Evolutionary conservation across 2,113 vertebrate species (phyloP), one percentile per base, ranked within the genome.

Genomic region (Melanostigma gelatinosum): DNA sequence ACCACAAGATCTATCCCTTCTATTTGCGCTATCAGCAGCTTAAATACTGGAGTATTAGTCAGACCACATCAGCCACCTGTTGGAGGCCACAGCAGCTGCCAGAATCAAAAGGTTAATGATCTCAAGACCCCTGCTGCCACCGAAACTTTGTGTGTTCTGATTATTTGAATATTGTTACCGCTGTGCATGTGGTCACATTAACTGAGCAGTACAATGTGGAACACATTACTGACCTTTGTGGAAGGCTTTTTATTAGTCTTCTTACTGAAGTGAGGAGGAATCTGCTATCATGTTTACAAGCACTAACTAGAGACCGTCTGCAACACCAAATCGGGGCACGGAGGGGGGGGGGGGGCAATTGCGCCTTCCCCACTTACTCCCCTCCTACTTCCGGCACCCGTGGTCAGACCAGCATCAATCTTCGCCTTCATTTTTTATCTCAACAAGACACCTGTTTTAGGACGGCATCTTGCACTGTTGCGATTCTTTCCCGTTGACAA

Each of bases 31-130:
- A 52, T 63, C 65, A 50, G 36, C 77, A 76, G 58, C 29, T 77
- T 55, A 61, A 65, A 85, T 12, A 48, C 44, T n/a, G 1, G 60
- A 55, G 40, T 58, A 70, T 82, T 34, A 36, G 27, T 69, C 38
- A 50, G 68, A 57, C 27, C 46, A 50, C 38, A 29, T 70, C 62
- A 63, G 57, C 83, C 63, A 72, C 61, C 58, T 85, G 80, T 68
- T 77, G 32, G 29, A 81, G 54, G 69, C 46, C 79, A 72, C 64
- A 82, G 75, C 68, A 83, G 75, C 75, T 80, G 70, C 63, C 72
- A 79, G 67, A 84, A 72, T 76, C 76, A 77, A 90, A 92, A 90
- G 87, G 83, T 85, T 85, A 89, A 91, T 83, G 66, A 84, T 71
- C 70, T 80, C 72, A 82, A 54, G 65, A 81, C 44, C 65, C 40